Conservation (phyloP, 2,113 vertebrate species). For the Semnopithecus entellus region DNA sequence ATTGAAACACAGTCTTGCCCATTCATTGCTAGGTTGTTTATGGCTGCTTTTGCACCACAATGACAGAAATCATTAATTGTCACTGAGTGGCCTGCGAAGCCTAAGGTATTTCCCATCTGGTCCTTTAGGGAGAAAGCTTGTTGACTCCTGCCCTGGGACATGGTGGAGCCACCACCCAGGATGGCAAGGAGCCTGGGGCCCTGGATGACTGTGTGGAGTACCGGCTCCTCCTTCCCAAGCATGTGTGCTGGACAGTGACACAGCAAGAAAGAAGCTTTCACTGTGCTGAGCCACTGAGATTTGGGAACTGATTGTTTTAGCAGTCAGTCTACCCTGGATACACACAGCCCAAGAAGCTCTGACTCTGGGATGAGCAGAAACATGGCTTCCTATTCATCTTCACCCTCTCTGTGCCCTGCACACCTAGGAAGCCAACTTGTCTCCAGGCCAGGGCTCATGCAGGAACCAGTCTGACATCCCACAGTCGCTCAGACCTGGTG, state of each 20-base stretch:
- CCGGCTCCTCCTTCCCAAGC: not conserved
- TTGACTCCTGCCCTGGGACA: not conserved
- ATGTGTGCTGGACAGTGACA: not conserved
- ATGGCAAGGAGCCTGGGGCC: not conserved
- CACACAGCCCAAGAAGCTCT: not conserved
- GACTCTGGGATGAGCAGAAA: too few species aligned
- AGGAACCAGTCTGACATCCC: not conserved
- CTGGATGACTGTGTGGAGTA: not conserved
- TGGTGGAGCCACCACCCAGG: fast-evolving
- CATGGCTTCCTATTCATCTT: fast-evolving
- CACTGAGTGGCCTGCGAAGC: fast-evolving
- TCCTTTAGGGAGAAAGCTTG: not conserved
- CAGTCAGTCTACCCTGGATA: too few species aligned
- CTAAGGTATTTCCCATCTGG: not conserved
- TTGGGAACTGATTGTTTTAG: fast-evolving
- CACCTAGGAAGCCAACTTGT: fast-evolving
- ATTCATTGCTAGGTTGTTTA: not conserved
- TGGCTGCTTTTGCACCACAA: not conserved
- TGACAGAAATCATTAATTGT: not conserved
- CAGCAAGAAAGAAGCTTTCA: fast-evolving
- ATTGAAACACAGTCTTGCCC: not conserved
- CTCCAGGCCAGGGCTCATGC: not conserved
- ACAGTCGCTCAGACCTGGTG: not conserved
- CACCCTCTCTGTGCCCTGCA: fast-evolving
- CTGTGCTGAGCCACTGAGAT: fast-evolving